Evolutionary conservation across 2,797 vertebrate genomes (phyloP), one percentile per base, ranked within the genome.

Genomic region (Rhodeus uyekii): DNA sequence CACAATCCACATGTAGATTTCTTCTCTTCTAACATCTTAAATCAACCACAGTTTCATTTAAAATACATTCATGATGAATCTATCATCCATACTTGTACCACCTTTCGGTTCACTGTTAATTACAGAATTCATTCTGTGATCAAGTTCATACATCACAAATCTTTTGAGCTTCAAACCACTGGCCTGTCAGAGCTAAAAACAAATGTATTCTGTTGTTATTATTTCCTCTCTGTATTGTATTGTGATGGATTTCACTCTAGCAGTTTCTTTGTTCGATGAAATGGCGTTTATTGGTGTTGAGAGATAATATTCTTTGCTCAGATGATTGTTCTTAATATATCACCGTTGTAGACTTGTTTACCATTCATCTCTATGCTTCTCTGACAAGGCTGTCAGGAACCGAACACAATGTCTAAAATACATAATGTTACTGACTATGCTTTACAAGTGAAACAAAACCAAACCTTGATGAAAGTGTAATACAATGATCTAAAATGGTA

Each of bases 171-270:
- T 50, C n/a, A 68, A 55, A 68, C 48, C 36, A 29, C 63, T 65
- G 44, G 44, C 10, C 32, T 69, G 48, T 79, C 50, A 79, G 39
- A 79, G 2, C 36, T 69, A n/a, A 79, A 39, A 79, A 58, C 50
- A 58, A 68, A 68, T 32, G 34, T 8, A 14, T 78, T 32, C 48
- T 22, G 8, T 2, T 39, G 60, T 29, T 50, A 16, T 75, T 29
- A 19, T 78, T 39, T n/a, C 13, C 5, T 32, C 38, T 67, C 16
- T 16, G 0, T 12, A n/a, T 3, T 36, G 42, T 77, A 42, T 68
- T 69, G 64, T 44, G 34, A 67, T 67, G 5, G 44, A 53, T 39
- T 71, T 71, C 16, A 71, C 24, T 48, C 32, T 29, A 10, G 0
- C 24, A 14, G 38, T 79, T 48, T 78, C 24, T 79, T 79, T 22